Evolutionary conservation across 2,888 invertebrate genomes (phyloP).

Genomic region (Rhagonycha lutea): DNA sequence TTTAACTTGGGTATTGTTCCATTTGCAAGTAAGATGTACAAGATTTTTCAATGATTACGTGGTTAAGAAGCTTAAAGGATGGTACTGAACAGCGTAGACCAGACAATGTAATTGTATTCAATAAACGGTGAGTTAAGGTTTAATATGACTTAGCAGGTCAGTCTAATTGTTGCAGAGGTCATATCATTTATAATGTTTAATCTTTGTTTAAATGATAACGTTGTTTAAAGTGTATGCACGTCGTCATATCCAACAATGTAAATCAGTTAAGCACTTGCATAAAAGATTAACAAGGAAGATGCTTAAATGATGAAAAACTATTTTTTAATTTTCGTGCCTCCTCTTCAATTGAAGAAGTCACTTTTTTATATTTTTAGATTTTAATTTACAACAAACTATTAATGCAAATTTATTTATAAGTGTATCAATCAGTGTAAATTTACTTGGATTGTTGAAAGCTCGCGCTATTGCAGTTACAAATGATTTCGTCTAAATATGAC

Average conservation of each 20-base stretch:
- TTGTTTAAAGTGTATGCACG: constrained; percentile 48
- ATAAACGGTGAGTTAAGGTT: constrained; percentile 51
- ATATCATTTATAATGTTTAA: constrained; percentile 57
- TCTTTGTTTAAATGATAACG: constrained; percentile 54
- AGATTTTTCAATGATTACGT: constrained; percentile 4
- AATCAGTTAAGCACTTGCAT: constrained; percentile 27
- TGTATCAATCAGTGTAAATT: background rate
- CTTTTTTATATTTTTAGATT: background rate
- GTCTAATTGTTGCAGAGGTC: constrained; percentile 57
- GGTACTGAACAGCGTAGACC: constrained; percentile 39
- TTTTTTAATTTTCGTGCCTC: background rate
- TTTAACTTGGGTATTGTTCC: constrained; percentile 6
- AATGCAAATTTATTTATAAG: background rate
- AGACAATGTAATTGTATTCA: constrained; percentile 52
- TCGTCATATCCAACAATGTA: constrained; percentile 29
- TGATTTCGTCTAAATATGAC: background rate
- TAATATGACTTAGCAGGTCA: constrained; percentile 54
- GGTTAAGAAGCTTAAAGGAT: constrained; percentile 35
- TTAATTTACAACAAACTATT: background rate
- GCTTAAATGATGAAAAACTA: background rate
- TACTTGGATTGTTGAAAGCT: background rate
- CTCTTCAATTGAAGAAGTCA: background rate
- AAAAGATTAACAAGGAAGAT: constrained; percentile 4
- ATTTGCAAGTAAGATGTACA: constrained; percentile 12
- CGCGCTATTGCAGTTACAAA: background rate